These are phyloP conservation scores for Lateolabrax maculatus DNA, from an alignment of 2,797 vertebrate species.

Conservation along the genomic window DNA sequence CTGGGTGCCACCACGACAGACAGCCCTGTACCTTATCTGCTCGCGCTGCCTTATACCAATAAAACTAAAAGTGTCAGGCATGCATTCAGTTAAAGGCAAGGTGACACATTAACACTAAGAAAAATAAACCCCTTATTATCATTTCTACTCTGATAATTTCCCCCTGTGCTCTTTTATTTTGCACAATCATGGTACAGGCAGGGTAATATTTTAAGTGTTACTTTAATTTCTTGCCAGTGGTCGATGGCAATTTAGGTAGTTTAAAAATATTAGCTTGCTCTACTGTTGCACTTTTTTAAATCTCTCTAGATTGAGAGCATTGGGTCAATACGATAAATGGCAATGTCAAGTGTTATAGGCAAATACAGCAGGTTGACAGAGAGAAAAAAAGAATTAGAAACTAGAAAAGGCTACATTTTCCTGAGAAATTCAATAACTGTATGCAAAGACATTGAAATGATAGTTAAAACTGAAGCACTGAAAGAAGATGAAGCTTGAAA, in stretches of 20 bases:
- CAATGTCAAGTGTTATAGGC: background rate
- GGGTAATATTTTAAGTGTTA: background rate
- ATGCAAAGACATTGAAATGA: background rate
- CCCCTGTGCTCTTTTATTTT: slow-evolving; percentile 4
- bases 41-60: slow-evolving; percentile 29
- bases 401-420: background rate
- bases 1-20: slow-evolving; percentile 39
- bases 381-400: background rate
- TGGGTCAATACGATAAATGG: background rate
- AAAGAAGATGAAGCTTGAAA: background rate
- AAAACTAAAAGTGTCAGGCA: slow-evolving; percentile 7
- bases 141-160: background rate
- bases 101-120: slow-evolving; percentile 7
- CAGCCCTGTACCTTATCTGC: slow-evolving; percentile 42
- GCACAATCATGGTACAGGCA: background rate
- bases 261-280: background rate
- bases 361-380: background rate
- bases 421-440: background rate
- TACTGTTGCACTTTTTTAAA: background rate
- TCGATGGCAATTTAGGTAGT: background rate
- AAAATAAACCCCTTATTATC: background rate
- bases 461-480: background rate
- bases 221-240: background rate
- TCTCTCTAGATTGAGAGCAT: background rate
- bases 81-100: background rate